Percentiles rank a stretch among this genome's conserved stretches.
Evolutionary conservation across 2,888 invertebrate genomes (phyloP).

Genomic region (Morpho achilles): DNA sequence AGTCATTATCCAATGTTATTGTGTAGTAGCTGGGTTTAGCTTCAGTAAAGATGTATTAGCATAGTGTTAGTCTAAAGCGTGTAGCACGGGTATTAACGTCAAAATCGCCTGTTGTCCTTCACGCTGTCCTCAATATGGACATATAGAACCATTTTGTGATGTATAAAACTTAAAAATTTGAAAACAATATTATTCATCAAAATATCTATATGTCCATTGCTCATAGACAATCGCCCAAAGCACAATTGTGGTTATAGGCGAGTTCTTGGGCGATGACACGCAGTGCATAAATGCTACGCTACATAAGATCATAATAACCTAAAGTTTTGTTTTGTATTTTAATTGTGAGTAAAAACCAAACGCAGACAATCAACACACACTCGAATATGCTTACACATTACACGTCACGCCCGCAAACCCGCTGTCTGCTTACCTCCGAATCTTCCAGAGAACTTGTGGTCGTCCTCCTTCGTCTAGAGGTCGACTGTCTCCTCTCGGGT

Average conservation of each 20-base stretch:
- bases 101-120: slow-evolving; percentile 59
- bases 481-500: slow-evolving; percentile 41
- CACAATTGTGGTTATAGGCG: slow-evolving; percentile 34
- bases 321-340: slow-evolving; percentile 1
- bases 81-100: slow-evolving; percentile 54
- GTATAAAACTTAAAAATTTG: neutral
- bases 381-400: slow-evolving; percentile 22
- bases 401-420: slow-evolving; percentile 42
- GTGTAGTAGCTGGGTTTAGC: slow-evolving; percentile 8
- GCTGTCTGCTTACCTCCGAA: slow-evolving; percentile 66
- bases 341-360: slow-evolving; percentile 14
- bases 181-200: neutral
- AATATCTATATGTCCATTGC: slow-evolving; percentile 27
- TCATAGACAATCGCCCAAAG: slow-evolving; percentile 68
- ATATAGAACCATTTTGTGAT: slow-evolving; percentile 29
- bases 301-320: neutral
- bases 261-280: slow-evolving; percentile 29
- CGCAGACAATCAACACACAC: slow-evolving; percentile 21
- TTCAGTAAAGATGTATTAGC: slow-evolving; percentile 23
- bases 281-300: slow-evolving; percentile 22
- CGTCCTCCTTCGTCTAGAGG: slow-evolving; percentile 37
- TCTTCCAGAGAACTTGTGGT: slow-evolving; percentile 62
- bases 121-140: slow-evolving; percentile 33
- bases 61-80: slow-evolving; percentile 37
- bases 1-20: neutral